Conservation (phyloP, 2,113 vertebrate species). For the Thamnaconus septentrionalis region DNA sequence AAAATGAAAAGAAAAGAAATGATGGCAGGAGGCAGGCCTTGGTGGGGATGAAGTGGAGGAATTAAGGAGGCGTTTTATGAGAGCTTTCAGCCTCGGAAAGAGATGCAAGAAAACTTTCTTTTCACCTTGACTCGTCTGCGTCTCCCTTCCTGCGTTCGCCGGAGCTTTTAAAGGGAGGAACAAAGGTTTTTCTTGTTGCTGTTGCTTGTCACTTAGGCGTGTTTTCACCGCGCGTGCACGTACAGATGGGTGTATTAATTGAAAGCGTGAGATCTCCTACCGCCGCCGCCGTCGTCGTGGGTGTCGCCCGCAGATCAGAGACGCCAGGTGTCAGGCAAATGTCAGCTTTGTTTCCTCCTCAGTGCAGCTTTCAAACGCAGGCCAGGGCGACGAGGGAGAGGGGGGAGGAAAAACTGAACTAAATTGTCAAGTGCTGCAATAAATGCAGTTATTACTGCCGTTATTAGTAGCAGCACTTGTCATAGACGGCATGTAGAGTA, state of each 20-base stretch:
- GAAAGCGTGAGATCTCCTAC: slow-evolving; percentile 15
- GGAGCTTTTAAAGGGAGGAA: too few species aligned
- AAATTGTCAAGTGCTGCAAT: slow-evolving; percentile 38
- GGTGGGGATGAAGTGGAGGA: slow-evolving; percentile 63
- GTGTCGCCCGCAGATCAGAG: slow-evolving; percentile 11
- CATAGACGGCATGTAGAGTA: slow-evolving; percentile 30
- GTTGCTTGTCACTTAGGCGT: neutral
- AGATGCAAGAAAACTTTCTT: slow-evolving; percentile 49
- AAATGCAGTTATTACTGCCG: slow-evolving; percentile 41
- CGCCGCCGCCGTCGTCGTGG: neutral
- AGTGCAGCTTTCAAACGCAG: slow-evolving; percentile 10
- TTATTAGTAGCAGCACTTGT: slow-evolving; percentile 44
- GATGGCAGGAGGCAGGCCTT: slow-evolving; percentile 46
- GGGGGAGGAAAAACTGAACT: slow-evolving; percentile 12
- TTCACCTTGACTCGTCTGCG: slow-evolving; percentile 53
- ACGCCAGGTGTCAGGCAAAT: slow-evolving; percentile 24
- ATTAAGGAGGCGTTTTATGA: slow-evolving; percentile 70
- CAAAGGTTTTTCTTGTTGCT: neutral
- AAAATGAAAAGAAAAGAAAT: slow-evolving; percentile 31
- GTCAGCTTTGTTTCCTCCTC: slow-evolving; percentile 29
- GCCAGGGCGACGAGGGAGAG: neutral
- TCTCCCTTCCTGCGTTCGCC: slow-evolving; percentile 3
- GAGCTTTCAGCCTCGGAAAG: slow-evolving; percentile 59
- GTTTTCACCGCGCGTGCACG: slow-evolving; percentile 3
- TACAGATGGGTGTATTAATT: slow-evolving; percentile 17